Conservation (phyloP, 2,888 invertebrate genomes). For the Tribolium freemani region DNA sequence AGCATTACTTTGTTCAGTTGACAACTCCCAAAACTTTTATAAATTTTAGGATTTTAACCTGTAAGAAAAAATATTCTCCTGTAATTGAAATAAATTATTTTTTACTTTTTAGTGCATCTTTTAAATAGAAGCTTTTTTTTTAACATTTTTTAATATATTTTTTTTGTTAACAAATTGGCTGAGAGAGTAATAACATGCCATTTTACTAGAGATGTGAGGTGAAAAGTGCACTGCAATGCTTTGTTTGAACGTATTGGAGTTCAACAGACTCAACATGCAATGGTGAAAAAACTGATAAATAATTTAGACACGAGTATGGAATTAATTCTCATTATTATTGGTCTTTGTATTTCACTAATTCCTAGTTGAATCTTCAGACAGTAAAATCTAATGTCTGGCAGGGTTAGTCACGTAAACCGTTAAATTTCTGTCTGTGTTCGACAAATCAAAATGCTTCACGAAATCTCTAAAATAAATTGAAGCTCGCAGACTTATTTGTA, state of each 20-base stretch:
- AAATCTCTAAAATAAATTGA: conserved; percentile 20
- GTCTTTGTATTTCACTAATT: not conserved
- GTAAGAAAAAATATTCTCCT: too few species aligned
- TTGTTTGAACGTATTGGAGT: not conserved
- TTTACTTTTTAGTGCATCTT: too few species aligned
- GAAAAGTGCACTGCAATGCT: not conserved
- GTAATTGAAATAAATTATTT: too few species aligned
- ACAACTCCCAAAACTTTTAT: too few species aligned
- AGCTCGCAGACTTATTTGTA: conserved; percentile 19
- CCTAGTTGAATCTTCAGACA: not conserved
- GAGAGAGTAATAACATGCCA: not conserved
- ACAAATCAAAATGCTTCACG: conserved; percentile 4
- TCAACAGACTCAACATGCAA: not conserved
- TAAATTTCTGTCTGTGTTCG: conserved; percentile 12
- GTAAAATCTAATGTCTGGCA: conserved; percentile 4
- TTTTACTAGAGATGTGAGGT: not conserved
- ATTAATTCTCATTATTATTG: too few species aligned
- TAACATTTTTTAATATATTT: too few species aligned
- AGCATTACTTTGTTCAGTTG: too few species aligned
- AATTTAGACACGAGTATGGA: not conserved
- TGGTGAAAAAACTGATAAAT: not conserved
- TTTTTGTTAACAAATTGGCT: too few species aligned
- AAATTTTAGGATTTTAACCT: too few species aligned
- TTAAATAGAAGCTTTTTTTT: too few species aligned
- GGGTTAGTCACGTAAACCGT: conserved; percentile 3